Percentiles rank a stretch among this genome's conserved stretches.
These are phyloP conservation scores for Urocitellus parryii DNA, from an alignment of 2,113 vertebrate species.

Conservation along the genomic window DNA sequence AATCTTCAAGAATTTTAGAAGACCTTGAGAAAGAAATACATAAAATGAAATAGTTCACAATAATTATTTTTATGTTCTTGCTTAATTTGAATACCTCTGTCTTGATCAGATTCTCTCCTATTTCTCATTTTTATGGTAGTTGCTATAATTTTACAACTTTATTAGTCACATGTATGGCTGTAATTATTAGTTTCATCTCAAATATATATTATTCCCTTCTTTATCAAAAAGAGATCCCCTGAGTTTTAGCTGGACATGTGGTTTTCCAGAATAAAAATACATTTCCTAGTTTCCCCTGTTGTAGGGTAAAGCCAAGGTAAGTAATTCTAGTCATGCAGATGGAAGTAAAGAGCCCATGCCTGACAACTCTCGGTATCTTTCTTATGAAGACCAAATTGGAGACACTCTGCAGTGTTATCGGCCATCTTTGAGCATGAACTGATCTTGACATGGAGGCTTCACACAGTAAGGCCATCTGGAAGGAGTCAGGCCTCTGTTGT, in stretches of 20 bases:
- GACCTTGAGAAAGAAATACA: neutral
- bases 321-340: neutral
- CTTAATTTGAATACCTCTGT: constrained; percentile 35
- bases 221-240: neutral
- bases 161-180: neutral
- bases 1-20: neutral
- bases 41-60: neutral
- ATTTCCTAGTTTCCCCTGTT: neutral
- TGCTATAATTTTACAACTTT: neutral
- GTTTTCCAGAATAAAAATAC: constrained; percentile 6
- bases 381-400: neutral
- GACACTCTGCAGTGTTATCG: neutral
- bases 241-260: neutral
- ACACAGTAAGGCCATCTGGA: neutral
- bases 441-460: neutral
- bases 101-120: neutral
- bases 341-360: neutral
- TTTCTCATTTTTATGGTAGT: neutral
- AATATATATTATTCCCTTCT: neutral
- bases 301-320: neutral
- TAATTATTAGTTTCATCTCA: neutral
- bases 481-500: neutral
- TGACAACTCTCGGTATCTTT: neutral
- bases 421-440: neutral
- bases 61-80: constrained; percentile 12